phyloP scores from a whole-genome alignment of 35 echinoderm and acorn worm genomes.

The Ophiothrix spiculata region DNA sequence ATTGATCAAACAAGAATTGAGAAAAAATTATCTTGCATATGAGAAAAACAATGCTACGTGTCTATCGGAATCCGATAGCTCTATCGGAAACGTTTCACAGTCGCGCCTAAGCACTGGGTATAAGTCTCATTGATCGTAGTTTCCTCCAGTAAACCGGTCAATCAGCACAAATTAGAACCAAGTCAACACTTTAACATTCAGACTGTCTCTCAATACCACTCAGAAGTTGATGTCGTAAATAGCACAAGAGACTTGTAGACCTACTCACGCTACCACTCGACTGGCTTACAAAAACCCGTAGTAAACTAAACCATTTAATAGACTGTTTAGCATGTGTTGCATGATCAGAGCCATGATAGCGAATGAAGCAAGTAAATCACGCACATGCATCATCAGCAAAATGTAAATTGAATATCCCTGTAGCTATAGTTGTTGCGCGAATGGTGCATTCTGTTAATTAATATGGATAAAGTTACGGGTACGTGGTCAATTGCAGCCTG shows the following conservation, averaged over 20 bases:
- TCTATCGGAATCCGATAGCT: no score
- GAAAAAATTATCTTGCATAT: no score
- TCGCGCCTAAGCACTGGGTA: no score
- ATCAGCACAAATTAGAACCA: neutral
- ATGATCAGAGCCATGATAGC: neutral
- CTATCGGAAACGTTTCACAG: no score
- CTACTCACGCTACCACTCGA: neutral
- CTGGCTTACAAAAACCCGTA: no score
- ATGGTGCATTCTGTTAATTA: neutral
- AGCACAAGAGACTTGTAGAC: neutral
- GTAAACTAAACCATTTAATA: no score
- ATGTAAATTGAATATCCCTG: neutral
- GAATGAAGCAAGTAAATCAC: neutral
- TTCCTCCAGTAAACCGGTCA: no score
- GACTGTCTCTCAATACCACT: neutral
- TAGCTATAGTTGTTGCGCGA: neutral
- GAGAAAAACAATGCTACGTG: no score
- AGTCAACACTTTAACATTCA: no score
- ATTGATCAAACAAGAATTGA: no score
- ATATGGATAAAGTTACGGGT: slow-evolving; percentile 5
- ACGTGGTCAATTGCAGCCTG: slow-evolving; percentile 4
- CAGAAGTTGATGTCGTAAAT: neutral
- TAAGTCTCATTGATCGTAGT: no score
- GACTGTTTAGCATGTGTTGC: neutral
- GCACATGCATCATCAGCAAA: neutral